These are phyloP conservation scores for Acanthopagrus latus DNA, from an alignment of 2,797 vertebrate species.

Conservation along the genomic window DNA sequence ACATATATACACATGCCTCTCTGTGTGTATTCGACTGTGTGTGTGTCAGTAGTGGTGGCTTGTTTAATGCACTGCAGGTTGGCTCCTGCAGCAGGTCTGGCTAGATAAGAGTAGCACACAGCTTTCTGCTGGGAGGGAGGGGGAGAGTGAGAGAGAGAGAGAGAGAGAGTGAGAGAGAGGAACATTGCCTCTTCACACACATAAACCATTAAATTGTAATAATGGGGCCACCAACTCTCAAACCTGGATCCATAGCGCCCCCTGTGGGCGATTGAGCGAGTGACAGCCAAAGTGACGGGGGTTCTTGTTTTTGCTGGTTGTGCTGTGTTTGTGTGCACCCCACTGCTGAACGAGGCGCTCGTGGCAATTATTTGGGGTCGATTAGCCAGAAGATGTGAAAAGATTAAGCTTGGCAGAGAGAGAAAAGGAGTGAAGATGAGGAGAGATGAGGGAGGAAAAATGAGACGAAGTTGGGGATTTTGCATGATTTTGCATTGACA, in stretches of 20 bases:
- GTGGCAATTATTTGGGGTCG: conserved; percentile 25
- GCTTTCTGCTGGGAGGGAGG: conserved; percentile 76
- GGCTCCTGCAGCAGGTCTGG: conserved; percentile 85
- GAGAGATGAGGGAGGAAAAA: neutral
- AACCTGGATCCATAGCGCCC: conserved; percentile 81
- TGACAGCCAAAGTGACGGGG: conserved; percentile 28
- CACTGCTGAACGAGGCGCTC: conserved; percentile 28
- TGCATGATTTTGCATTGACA: neutral
- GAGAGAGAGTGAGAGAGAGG: conserved; percentile 46
- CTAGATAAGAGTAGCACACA: conserved; percentile 84
- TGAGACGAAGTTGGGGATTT: neutral
- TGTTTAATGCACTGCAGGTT: conserved; percentile 87
- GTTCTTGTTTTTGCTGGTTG: conserved; percentile 2
- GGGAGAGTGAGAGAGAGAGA: conserved; percentile 3
- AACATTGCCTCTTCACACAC: conserved; percentile 79
- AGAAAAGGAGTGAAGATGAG: neutral
- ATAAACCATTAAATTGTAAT: conserved; percentile 82
- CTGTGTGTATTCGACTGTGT: conserved; percentile 46
- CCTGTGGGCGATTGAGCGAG: conserved; percentile 69
- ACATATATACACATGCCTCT: conserved; percentile 18
- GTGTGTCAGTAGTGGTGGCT: conserved; percentile 67
- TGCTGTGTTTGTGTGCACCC: conserved; percentile 30
- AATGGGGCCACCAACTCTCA: conserved; percentile 76
- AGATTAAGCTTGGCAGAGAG: neutral
- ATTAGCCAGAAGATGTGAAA: conserved; percentile 15